Evolutionary conservation across 2,888 invertebrate genomes (phyloP), one percentile per base, ranked within the genome.

Genomic region (Leistus spinibarbis): DNA sequence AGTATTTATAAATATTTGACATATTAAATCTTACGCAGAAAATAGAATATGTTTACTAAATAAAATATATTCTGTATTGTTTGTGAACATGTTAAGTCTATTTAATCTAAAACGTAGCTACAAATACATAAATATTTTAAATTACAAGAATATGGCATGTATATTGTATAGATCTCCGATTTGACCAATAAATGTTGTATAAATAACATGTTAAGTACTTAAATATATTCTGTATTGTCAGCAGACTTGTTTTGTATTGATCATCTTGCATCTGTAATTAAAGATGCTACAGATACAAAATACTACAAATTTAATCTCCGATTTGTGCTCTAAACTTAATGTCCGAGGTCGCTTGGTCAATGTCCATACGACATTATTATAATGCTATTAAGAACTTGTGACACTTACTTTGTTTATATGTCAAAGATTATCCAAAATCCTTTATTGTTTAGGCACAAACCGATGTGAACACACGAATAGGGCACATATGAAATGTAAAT

Each of bases 341-440:
- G n/a, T n/a, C n/a, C n/a, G n/a, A n/a, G n/a, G n/a, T n/a, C n/a
- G n/a, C n/a, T n/a, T n/a, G n/a, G 40, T 1, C 40, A 40, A 40
- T 7, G 40, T 40, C 2, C 13, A 40, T 40, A 13, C 40, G 40
- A 40, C 13, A 40, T 40, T 40, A 40, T 40, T 40, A 40, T 40
- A 40, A 2, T 40, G 13, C 7, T 40, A 13, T 40, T 40, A 60
- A 60, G 19, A 22, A 17, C 17, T 20, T 19, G 22, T 20, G 17
- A 22, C 22, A 60, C 60, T 60, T 60, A 60, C 60, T 60, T 60
- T 60, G 17, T 60, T 19, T 22, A 60, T 19, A 60, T 60, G 22
- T 60, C 60, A 7, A 20, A 20, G 60, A 60, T 10, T 22, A 19
- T 22, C 60, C 19, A 60, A 60, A 19, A 16, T 60, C 20, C 22